Percentiles rank a stretch among this genome's conserved stretches.
Conservation (phyloP, 2,113 vertebrate genomes). For the Onychostruthus taczanowskii region DNA sequence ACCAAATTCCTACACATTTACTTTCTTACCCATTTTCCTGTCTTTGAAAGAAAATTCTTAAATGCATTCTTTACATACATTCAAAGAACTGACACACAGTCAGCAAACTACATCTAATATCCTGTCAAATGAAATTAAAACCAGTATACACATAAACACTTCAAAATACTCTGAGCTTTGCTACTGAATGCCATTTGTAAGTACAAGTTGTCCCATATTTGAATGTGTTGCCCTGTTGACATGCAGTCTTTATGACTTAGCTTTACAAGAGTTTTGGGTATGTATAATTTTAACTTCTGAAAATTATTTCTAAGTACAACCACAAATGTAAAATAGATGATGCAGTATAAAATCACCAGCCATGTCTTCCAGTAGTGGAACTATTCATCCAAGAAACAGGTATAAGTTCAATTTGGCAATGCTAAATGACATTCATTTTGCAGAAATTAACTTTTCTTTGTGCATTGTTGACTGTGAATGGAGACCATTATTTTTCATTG, state of each 20-base stretch:
- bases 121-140: background rate
- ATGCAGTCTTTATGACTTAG: background rate
- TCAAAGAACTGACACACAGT: background rate
- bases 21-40: background rate
- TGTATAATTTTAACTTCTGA: background rate
- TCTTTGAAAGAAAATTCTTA: background rate
- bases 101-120: background rate
- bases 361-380: slow-evolving; percentile 7
- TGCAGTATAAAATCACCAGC: background rate
- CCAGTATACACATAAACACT: background rate
- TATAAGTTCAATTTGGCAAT: slow-evolving; percentile 29
- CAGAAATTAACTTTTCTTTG: slow-evolving; percentile 55
- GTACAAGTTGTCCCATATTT: background rate
- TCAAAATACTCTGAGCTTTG: background rate
- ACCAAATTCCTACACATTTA: background rate
- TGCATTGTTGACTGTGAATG: slow-evolving; percentile 50
- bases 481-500: slow-evolving; percentile 49
- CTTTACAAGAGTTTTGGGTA: background rate
- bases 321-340: background rate
- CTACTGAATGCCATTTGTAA: background rate
- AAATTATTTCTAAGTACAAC: slow-evolving; percentile 36
- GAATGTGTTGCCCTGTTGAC: background rate
- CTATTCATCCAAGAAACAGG: slow-evolving; percentile 29
- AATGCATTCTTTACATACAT: background rate
- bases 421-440: slow-evolving; percentile 44